These are phyloP conservation scores for Stictocephala bisonia DNA, from an alignment of 2,888 invertebrate genomes.

Conservation along the genomic window DNA sequence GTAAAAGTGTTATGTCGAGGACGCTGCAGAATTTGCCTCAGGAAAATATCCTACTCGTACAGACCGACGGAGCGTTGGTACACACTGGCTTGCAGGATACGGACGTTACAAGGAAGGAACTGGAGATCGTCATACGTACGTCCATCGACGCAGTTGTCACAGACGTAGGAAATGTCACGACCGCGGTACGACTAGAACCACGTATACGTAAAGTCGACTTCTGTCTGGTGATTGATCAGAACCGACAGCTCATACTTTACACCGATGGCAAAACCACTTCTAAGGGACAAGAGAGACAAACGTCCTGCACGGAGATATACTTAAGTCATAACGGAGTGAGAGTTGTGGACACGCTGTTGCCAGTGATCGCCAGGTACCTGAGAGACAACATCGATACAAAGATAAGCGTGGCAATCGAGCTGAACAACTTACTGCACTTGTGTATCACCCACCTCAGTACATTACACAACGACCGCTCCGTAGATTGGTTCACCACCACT, in stretches of 20 bases:
- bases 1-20: background rate
- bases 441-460: background rate
- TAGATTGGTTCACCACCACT: background rate
- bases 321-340: background rate
- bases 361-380: background rate
- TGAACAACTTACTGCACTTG: background rate
- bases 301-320: background rate
- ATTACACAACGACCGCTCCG: background rate
- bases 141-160: no score
- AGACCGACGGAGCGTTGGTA: conserved; percentile 11
- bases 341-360: background rate
- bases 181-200: no score
- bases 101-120: no score
- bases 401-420: background rate
- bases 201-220: no score
- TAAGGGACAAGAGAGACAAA: background rate
- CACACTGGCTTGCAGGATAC: no score
- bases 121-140: no score
- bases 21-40: background rate
- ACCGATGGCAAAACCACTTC: no score
- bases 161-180: no score
- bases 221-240: no score
- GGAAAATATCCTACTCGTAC: background rate
- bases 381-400: background rate
- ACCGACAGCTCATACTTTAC: background rate